phyloP scores from a whole-genome alignment of 2,797 vertebrate species.

The Pterois miles region DNA sequence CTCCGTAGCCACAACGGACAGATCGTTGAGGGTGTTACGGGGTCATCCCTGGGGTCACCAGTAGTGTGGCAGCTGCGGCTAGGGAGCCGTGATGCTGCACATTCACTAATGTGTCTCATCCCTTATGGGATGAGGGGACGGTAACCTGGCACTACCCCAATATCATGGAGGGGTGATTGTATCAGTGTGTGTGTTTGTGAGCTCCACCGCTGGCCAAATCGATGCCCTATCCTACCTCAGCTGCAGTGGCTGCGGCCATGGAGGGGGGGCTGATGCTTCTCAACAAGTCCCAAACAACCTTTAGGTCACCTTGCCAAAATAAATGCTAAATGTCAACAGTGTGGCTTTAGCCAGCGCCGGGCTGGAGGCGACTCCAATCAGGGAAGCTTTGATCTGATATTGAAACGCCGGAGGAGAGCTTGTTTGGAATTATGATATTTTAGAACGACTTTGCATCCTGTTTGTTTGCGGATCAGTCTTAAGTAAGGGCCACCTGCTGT shows the following conservation, averaged over 20 bases:
- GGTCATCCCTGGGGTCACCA: constrained; percentile 70
- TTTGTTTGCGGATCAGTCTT: constrained; percentile 68
- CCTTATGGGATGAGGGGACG: constrained; percentile 69
- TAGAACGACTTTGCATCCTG: constrained; percentile 62
- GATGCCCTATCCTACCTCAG: constrained; percentile 72
- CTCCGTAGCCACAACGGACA: constrained; percentile 16
- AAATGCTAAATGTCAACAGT: constrained; percentile 79
- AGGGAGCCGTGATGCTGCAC: constrained; percentile 62
- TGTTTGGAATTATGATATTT: constrained; percentile 68
- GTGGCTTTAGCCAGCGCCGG: constrained; percentile 50
- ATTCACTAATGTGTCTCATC: constrained; percentile 75
- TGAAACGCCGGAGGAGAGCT: constrained; percentile 52
- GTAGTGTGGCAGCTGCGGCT: constrained; percentile 66
- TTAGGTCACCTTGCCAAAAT: constrained; percentile 78
- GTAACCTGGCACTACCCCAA: constrained; percentile 75
- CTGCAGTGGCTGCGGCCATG: constrained; percentile 31
- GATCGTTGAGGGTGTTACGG: constrained; percentile 22
- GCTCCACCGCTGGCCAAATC: constrained; percentile 63
- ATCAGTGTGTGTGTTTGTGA: constrained; percentile 37
- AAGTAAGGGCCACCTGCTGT: constrained; percentile 71
- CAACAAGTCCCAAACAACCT: constrained; percentile 79
- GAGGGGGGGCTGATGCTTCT: constrained; percentile 43
- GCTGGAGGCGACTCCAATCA: constrained; percentile 60
- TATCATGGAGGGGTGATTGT: constrained; percentile 44
- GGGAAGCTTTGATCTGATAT: constrained; percentile 61